Percentiles rank a stretch among this genome's conserved stretches.
Evolutionary conservation across 2,797 vertebrate species (phyloP).

Genomic region (Alfaro cultratus): DNA sequence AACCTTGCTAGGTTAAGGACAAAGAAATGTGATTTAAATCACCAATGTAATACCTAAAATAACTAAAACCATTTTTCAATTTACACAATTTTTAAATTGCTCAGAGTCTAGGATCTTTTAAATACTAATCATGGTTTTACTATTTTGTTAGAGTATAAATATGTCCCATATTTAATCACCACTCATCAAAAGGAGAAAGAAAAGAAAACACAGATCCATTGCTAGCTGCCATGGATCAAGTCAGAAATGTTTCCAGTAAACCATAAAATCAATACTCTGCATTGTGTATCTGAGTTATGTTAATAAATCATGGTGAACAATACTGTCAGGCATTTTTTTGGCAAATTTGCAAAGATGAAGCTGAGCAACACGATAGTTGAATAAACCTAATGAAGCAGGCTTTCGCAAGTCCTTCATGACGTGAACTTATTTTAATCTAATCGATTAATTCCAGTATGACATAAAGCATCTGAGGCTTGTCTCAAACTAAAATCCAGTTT

Average conservation of each 20-base stretch:
- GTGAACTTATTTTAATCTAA: not conserved
- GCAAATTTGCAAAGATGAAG: not conserved
- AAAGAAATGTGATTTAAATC: not conserved
- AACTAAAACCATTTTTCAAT: not conserved
- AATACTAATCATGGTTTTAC: not conserved
- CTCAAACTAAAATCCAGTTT: not conserved
- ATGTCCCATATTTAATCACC: not conserved
- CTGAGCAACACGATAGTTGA: not conserved
- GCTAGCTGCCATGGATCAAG: no score
- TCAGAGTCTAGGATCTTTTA: not conserved
- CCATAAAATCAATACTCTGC: not conserved
- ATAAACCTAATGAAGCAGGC: not conserved
- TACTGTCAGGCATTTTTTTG: not conserved
- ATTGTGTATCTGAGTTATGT: not conserved
- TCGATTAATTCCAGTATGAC: not conserved
- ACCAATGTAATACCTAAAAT: not conserved
- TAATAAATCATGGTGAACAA: not conserved
- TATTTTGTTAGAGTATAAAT: not conserved
- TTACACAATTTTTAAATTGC: not conserved
- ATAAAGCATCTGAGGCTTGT: not conserved
- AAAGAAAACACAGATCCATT: not conserved
- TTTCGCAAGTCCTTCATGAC: not conserved
- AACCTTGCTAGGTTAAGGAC: not conserved
- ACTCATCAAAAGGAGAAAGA: not conserved
- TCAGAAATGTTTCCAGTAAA: not conserved